Base-by-base conservation (phyloP, 2,113 vertebrate species). In the Danionella cerebrum region DNA sequence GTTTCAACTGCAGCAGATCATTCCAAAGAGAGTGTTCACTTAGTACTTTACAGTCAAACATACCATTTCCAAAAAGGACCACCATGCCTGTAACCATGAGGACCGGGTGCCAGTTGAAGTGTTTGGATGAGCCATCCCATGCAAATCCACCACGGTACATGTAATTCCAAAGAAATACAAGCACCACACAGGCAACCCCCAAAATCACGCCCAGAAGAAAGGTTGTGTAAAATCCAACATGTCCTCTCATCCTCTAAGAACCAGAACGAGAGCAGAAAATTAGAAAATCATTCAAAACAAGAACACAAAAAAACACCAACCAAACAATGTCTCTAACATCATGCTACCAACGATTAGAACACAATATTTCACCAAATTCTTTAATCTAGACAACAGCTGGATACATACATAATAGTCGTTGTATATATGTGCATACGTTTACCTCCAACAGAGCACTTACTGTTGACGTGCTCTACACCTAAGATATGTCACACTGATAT, bases 91-190 rank as follows among this genome's bases (percentile, higher is more conserved):
- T 66, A 11, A 96, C 91, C 94, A 97, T 97, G 70, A 96, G 84
- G 33, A 95, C 88, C 0, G 95, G 94, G 76, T 98, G 95, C 90
- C 93, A 98, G 86, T 96, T 98, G 82, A 97, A 98, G 16, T 83
- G 90, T 18, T 12, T 66, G 1, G 1, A 0, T 0, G 84, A 75
- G 24, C 89, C 85, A 0, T 95, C 89, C 94, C 87, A 92, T 42
- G 91, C 87, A 1, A 98, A 95, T 10, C 95, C 93, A 0, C 85
- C 86, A 0, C 83, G 90, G 90, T 92, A 98, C 3, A 16, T 57
- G 18, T 76, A 78, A 78, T 83, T 88, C 95, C 95, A 98, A 9
- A 80, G 44, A 6, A 73, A 59, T 3, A 86, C 89, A 2, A 91
- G 85, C 29, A 82, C 84, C 76, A 94, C 5, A 2, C 91, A 94